Conservation (phyloP, 1,140 invertebrate genomes). For the Papilio machaon region DNA sequence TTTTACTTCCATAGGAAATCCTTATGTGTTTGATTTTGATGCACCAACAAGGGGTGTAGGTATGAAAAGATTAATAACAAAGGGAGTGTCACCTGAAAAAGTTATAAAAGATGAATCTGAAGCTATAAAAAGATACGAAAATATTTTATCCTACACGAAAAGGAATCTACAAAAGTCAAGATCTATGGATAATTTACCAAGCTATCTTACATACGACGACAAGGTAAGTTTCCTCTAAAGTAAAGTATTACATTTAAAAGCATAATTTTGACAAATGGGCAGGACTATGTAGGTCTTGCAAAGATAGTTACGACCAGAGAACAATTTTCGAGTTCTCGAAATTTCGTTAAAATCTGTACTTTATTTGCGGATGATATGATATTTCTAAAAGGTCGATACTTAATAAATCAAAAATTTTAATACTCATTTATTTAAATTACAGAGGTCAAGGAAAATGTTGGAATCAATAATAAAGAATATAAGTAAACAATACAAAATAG, state of each 20-base stretch:
- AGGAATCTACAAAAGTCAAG: constrained; percentile 58
- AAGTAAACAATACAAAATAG: constrained; percentile 84
- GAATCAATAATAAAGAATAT: constrained; percentile 84
- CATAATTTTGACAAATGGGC: neutral
- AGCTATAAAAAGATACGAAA: constrained; percentile 73
- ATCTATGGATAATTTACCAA: constrained; percentile 89
- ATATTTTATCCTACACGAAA: constrained; percentile 61
- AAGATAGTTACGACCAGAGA: too few relatives aligned
- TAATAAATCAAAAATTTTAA: too few relatives aligned
- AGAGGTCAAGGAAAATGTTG: constrained; percentile 86
- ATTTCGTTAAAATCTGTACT: too few relatives aligned
- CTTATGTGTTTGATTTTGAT: constrained; percentile 68
- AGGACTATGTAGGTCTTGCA: too few relatives aligned
- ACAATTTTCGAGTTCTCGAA: too few relatives aligned
- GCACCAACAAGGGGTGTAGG: constrained; percentile 59
- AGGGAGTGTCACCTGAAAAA: constrained; percentile 85
- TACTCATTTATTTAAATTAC: constrained; percentile 50
- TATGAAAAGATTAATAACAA: constrained; percentile 83
- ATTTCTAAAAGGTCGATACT: too few relatives aligned
- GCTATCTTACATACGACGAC: constrained; percentile 87
- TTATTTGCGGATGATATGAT: too few relatives aligned
- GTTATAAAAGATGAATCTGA: constrained; percentile 85
- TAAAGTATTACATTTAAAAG: neutral
- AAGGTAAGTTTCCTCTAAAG: constrained; percentile 78
- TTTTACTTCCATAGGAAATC: constrained; percentile 74